phyloP scores from a whole-genome alignment of 1,140 invertebrate species.

The Akabosia matsudoensis region DNA sequence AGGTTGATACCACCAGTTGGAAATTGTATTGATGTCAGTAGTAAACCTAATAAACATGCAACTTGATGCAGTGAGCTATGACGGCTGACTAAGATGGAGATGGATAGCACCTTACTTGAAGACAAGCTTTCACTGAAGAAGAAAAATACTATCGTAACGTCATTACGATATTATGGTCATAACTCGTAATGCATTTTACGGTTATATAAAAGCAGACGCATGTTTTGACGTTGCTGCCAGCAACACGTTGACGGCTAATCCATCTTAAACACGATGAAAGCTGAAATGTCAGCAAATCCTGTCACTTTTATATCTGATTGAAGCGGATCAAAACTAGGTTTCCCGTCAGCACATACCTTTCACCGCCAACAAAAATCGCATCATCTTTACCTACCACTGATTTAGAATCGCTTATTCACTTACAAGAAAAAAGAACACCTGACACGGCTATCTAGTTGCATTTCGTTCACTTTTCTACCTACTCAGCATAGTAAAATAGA shows the following conservation, averaged over 20 bases:
- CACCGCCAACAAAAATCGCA: background rate
- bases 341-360: background rate
- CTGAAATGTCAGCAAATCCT: slow-evolving; percentile 20
- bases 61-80: background rate
- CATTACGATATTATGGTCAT: no score
- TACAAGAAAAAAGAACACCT: background rate
- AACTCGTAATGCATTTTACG: no score
- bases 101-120: no score
- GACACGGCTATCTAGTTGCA: background rate
- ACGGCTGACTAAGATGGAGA: slow-evolving; percentile 7
- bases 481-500: background rate
- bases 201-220: no score
- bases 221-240: slow-evolving; percentile 8
- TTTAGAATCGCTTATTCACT: background rate
- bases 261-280: slow-evolving; percentile 23
- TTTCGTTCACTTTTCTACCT: background rate
- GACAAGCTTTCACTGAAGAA: no score
- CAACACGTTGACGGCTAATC: slow-evolving; percentile 23
- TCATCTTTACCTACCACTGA: background rate
- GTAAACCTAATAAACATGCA: slow-evolving; percentile 5
- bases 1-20: background rate
- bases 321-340: slow-evolving; percentile 17
- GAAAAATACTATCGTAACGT: no score
- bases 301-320: slow-evolving; percentile 19
- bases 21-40: background rate